Evolutionary conservation across 2,797 vertebrate species (phyloP), one percentile per base, ranked within the genome.

Genomic region (Brachyalestes nurse): DNA sequence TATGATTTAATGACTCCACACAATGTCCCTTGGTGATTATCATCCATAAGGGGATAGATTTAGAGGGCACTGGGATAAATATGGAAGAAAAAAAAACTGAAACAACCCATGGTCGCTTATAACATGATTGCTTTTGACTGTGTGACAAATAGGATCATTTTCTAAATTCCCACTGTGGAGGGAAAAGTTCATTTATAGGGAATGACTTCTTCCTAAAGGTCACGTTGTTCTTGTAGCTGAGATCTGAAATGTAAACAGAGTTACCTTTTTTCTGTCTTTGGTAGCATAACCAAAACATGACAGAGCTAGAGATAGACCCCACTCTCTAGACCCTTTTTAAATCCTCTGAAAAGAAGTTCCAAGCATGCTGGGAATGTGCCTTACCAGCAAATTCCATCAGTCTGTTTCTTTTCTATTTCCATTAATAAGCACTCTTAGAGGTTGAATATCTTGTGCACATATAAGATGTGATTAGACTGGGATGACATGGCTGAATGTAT

Each of bases 141-240:
- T 86, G 87, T 90, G 88, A 89, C 88, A 85, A 88, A 87, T 87
- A 65, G 70, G 83, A 89, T 90, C 9, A 86, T 87, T 84, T 87
- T 53, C 72, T 86, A 84, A 88, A 89, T 86, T 82, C 67, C 45
- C 71, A 64, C 58, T 81, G 73, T 87, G 74, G 75, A 77, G 42
- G 66, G 82, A 64, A 79, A 85, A 75, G 61, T 62, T 77, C 70
- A 28, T 83, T 73, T 85, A 78, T 82, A 84, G 82, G 77, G 49
- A 77, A 53, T 71, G 16, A 10, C 42, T 75, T 77, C 34, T 62
- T 51, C 79, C 80, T 75, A 73, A 89, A 89, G 86, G 81, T 86
- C 83, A 88, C 82, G 78, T 84, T 21, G 61, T 70, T 74, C 25
- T 19, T 77, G 72, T 62, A 6, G 16, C 53, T 69, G 28, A 72